phyloP scores from a whole-genome alignment of 2,888 invertebrate species.

The Hanleya hanleyi region DNA sequence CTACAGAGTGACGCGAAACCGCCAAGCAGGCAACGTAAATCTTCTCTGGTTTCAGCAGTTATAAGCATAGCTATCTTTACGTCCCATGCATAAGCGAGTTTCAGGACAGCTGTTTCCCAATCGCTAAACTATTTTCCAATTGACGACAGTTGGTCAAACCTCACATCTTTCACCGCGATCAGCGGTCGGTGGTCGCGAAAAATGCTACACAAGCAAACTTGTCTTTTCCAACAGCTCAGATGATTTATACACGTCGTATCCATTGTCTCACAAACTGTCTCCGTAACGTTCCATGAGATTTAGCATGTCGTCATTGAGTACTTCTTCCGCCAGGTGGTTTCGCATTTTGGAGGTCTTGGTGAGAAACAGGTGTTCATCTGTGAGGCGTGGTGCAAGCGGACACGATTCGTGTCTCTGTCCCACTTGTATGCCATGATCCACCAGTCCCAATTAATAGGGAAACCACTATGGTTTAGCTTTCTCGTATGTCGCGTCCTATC shows the following conservation, averaged over 20 bases:
- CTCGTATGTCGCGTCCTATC: too few species aligned
- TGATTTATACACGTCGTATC: too few species aligned
- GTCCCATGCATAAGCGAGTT: too few species aligned
- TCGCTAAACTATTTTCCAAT: not conserved
- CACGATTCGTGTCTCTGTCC: too few species aligned
- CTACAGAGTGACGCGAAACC: not conserved
- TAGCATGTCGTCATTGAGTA: not conserved
- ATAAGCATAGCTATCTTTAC: too few species aligned
- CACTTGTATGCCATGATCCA: too few species aligned
- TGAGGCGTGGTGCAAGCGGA: too few species aligned
- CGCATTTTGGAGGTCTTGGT: constrained; percentile 15
- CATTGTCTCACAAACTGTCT: not conserved
- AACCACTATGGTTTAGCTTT: too few species aligned
- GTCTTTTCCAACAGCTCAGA: not conserved
- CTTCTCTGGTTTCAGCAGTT: not conserved
- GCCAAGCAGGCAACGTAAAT: not conserved
- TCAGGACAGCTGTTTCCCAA: not conserved
- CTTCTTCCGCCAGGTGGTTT: constrained; percentile 12
- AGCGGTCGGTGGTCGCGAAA: not conserved
- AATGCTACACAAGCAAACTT: not conserved
- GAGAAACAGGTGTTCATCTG: too few species aligned
- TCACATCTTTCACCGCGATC: not conserved
- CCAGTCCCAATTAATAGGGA: too few species aligned
- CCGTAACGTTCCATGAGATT: not conserved
- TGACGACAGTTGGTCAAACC: not conserved